These are phyloP conservation scores for Carassius carassius DNA, from an alignment of 2,113 vertebrate species.

Conservation along the genomic window DNA sequence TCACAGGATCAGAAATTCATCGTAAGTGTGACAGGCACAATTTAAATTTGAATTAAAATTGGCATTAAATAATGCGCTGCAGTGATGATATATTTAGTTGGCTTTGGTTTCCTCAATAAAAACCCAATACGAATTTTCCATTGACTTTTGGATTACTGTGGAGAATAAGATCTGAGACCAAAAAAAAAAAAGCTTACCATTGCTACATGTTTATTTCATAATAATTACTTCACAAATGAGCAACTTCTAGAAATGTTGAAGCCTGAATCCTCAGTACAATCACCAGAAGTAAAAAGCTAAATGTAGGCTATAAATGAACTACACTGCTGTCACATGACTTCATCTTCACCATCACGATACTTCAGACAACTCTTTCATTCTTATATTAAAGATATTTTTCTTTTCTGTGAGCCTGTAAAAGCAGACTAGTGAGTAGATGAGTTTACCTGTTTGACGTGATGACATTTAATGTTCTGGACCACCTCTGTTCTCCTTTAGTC, in stretches of 20 bases:
- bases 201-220: not conserved
- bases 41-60: not conserved
- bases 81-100: not conserved
- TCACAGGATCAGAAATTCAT: not conserved
- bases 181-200: not conserved
- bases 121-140: not conserved
- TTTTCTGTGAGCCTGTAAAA: no score
- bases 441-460: no score
- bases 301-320: not conserved
- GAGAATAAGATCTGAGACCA: not conserved
- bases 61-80: no score
- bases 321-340: not conserved
- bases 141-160: not conserved
- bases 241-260: not conserved
- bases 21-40: not conserved
- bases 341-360: not conserved
- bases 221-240: not conserved
- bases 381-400: not conserved
- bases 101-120: not conserved
- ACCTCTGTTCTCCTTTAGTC: no score
- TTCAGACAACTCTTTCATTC: not conserved
- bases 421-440: no score
- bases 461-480: not conserved
- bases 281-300: not conserved
- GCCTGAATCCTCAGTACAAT: not conserved